A percentile compares a stretch with the other conserved stretches of the same genome.
Evolutionary conservation across 2,113 vertebrate genomes (phyloP).

Genomic region (Semnopithecus entellus): DNA sequence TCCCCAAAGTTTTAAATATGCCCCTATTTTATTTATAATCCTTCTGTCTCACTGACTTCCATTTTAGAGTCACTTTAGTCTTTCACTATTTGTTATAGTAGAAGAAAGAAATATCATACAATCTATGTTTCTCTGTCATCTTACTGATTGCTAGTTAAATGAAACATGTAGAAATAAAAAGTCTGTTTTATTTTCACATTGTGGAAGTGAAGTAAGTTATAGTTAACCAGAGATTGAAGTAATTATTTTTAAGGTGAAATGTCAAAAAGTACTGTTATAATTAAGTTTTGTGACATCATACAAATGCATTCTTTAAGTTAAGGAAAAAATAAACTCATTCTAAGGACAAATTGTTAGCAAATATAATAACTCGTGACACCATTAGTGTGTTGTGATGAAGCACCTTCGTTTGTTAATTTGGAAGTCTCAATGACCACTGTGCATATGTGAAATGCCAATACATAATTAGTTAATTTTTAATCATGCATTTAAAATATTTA

Average conservation of each 20-base stretch:
- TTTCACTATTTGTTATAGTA: neutral
- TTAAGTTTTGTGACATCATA: neutral
- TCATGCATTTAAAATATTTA: slow-evolving; percentile 31
- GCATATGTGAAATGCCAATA: neutral
- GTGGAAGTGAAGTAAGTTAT: neutral
- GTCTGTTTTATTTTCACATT: neutral
- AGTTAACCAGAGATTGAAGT: neutral
- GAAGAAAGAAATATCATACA: neutral
- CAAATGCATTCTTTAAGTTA: slow-evolving; percentile 2
- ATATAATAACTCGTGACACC: neutral
- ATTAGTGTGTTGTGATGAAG: neutral
- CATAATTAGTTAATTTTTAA: slow-evolving; percentile 6
- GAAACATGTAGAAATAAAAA: slow-evolving; percentile 1
- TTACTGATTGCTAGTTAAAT: neutral
- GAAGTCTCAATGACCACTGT: neutral
- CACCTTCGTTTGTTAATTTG: neutral
- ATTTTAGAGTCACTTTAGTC: neutral
- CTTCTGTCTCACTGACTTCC: neutral
- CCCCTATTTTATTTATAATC: neutral
- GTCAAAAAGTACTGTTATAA: neutral
- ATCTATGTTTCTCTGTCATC: neutral
- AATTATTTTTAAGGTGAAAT: slow-evolving; percentile 26
- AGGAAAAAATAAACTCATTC: slow-evolving; percentile 20
- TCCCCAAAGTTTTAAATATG: neutral
- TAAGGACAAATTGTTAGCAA: neutral